Evolutionary conservation across 2,797 vertebrate genomes (phyloP).

Genomic region (Gadopsis marmoratus): DNA sequence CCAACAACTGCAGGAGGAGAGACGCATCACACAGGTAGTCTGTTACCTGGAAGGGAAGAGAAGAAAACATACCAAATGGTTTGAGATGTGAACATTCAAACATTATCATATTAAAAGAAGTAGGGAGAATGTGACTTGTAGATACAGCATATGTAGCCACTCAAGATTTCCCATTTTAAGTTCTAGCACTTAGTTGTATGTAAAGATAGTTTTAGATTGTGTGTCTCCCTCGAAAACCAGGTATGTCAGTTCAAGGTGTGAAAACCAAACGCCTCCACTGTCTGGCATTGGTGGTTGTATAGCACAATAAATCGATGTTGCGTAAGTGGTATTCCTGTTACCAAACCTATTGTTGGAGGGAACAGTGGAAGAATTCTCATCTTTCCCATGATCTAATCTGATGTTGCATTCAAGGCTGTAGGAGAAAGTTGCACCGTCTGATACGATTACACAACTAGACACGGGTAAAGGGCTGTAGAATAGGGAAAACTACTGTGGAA

Average conservation of each 20-base stretch:
- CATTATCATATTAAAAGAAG: background rate
- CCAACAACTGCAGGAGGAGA: slow-evolving; percentile 81
- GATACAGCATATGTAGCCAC: background rate
- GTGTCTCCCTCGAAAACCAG: background rate
- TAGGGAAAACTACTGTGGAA: background rate
- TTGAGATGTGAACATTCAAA: background rate
- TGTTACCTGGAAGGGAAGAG: slow-evolving; percentile 75
- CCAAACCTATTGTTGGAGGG: slow-evolving; percentile 15
- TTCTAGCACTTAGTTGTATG: background rate
- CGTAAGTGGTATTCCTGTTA: slow-evolving; percentile 39
- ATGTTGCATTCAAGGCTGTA: background rate
- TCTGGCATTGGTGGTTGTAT: background rate
- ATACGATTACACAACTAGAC: slow-evolving; percentile 9
- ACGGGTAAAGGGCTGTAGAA: background rate
- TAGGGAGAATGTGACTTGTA: background rate
- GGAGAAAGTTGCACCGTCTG: background rate
- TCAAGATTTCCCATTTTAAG: background rate
- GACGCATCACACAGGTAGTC: slow-evolving; percentile 87
- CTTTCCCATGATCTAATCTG: slow-evolving; percentile 14
- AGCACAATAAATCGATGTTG: slow-evolving; percentile 31
- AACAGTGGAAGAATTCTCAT: slow-evolving; percentile 4
- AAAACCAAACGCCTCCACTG: slow-evolving; percentile 30
- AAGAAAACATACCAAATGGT: background rate
- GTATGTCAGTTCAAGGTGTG: slow-evolving; percentile 22
- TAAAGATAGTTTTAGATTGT: background rate